phyloP scores from a whole-genome alignment of 2,113 vertebrate species.

The Sorex fumeus region DNA sequence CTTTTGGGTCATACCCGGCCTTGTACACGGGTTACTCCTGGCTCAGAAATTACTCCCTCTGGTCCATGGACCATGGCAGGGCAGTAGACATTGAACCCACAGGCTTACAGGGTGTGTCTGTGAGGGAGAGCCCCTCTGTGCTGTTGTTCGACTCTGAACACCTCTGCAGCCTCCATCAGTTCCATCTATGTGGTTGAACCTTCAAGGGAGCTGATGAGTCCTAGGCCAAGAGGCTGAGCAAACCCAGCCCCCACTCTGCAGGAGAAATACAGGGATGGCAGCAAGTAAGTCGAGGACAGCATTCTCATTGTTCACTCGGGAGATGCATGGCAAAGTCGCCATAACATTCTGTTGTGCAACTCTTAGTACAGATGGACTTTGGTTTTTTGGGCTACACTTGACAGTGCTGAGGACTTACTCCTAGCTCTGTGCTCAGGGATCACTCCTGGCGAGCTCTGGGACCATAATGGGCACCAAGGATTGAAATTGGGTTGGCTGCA shows the following conservation, averaged over 20 bases:
- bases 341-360: background rate
- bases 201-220: background rate
- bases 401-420: too few species aligned
- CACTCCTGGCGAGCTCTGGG: too few species aligned
- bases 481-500: too few species aligned
- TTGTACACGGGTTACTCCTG: too few species aligned
- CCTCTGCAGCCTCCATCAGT: background rate
- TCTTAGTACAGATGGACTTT: background rate
- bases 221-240: background rate
- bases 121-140: background rate
- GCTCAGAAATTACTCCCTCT: too few species aligned
- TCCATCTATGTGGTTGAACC: background rate
- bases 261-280: background rate
- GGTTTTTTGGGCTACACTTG: too few species aligned
- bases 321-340: conserved; percentile 14
- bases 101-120: background rate
- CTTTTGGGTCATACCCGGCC: too few species aligned
- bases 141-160: background rate
- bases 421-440: too few species aligned
- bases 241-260: background rate
- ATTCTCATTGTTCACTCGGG: conserved; percentile 3
- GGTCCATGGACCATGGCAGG: too few species aligned
- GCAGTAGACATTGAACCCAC: too few species aligned
- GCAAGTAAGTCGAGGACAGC: background rate
- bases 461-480: too few species aligned